Evolutionary conservation across 2,888 invertebrate genomes (phyloP).

Genomic region (Eudemis profundana): DNA sequence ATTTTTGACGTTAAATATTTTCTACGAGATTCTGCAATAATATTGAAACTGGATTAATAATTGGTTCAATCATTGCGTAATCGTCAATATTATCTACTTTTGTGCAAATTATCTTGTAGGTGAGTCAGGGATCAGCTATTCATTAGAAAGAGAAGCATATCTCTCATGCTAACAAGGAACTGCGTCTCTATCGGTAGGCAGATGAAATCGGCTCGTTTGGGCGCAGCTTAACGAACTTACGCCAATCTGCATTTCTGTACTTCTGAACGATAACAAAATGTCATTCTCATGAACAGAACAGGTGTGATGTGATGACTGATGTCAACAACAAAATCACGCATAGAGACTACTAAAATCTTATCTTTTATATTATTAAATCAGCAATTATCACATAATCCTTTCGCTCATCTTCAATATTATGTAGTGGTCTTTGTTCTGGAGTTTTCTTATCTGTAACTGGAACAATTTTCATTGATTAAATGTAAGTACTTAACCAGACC

Average conservation of each 20-base stretch:
- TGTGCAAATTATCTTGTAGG: too few species aligned
- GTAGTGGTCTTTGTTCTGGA: not conserved
- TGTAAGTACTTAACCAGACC: not conserved
- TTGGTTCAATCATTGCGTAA: too few species aligned
- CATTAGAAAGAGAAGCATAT: too few species aligned
- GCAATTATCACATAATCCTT: not conserved
- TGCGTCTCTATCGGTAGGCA: too few species aligned
- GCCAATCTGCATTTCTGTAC: not conserved
- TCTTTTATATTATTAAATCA: not conserved
- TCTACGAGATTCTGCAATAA: too few species aligned
- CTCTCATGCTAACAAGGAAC: too few species aligned
- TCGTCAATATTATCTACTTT: too few species aligned
- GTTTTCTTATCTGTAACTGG: not conserved
- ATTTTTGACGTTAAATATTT: too few species aligned
- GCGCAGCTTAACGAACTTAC: too few species aligned
- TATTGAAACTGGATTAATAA: too few species aligned
- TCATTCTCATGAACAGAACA: constrained; percentile 13
- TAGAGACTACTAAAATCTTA: not conserved
- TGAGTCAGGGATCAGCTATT: too few species aligned
- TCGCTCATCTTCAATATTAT: constrained; percentile 1
- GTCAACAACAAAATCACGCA: not conserved
- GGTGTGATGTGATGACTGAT: not conserved
- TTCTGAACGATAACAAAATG: constrained; percentile 3
- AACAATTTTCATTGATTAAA: constrained; percentile 4
- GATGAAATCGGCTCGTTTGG: too few species aligned